Conservation (phyloP, 2,113 vertebrate species). For the Orycteropus afer region DNA sequence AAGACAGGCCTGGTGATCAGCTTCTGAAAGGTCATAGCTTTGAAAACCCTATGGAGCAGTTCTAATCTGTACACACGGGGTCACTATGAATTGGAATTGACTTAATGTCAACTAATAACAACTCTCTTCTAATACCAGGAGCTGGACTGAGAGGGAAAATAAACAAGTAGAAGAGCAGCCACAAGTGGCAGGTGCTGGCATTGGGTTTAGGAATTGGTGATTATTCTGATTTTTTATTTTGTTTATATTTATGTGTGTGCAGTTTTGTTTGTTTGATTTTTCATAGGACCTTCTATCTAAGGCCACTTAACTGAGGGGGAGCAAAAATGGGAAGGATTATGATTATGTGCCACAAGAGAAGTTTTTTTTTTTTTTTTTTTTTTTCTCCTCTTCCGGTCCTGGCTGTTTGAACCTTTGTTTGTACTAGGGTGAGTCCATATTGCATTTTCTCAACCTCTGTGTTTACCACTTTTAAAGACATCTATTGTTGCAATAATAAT, state of each 20-base stretch:
- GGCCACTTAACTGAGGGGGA: background rate
- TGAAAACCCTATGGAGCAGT: too few species aligned
- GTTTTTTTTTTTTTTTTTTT: background rate
- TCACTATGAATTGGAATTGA: too few species aligned
- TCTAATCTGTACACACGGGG: too few species aligned
- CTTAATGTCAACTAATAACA: too few species aligned
- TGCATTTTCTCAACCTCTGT: background rate
- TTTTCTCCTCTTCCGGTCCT: too few species aligned
- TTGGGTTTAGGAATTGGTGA: background rate
- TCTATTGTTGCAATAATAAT: background rate
- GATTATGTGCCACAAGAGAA: background rate
- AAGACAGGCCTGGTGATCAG: too few species aligned
- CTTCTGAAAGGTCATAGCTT: too few species aligned
- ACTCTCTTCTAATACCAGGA: background rate
- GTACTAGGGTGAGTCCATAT: background rate
- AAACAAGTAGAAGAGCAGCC: background rate
- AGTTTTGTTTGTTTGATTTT: background rate
- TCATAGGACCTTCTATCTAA: background rate
- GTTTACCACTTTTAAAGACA: background rate
- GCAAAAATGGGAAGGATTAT: background rate
- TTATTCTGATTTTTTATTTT: background rate
- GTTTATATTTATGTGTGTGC: background rate
- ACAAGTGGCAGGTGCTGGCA: rapidly evolving
- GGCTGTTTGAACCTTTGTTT: background rate
- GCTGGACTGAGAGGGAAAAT: background rate